Evolutionary conservation across 2,797 vertebrate genomes (phyloP).

Genomic region (Tauraco hartlaubi): DNA sequence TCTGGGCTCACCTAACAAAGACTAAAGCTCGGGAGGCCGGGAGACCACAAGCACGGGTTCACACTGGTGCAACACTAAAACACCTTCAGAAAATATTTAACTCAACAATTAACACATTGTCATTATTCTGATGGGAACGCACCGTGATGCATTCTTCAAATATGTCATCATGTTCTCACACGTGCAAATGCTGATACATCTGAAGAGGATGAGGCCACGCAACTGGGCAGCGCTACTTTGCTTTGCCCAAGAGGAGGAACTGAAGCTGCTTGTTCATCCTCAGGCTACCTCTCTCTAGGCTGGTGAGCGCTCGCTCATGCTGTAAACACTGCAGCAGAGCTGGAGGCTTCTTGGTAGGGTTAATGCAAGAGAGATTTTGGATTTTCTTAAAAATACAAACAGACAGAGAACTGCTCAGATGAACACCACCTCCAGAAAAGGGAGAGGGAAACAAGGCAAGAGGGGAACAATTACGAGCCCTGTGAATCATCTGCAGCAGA

Average conservation of each 20-base stretch:
- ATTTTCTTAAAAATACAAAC: not conserved
- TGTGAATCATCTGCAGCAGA: not conserved
- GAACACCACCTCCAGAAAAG: not conserved
- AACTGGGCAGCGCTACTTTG: fast-evolving
- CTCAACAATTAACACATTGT: not conserved
- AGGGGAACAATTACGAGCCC: not conserved
- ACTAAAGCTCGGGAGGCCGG: not conserved
- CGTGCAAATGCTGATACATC: not conserved
- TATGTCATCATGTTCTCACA: not conserved
- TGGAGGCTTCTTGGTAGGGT: not conserved
- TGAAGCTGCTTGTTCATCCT: not conserved
- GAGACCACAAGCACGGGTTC: not conserved
- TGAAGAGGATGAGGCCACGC: fast-evolving
- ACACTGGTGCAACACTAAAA: fast-evolving
- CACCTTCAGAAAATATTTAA: not conserved
- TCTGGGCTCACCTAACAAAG: not conserved
- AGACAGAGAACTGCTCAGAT: not conserved
- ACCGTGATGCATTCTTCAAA: not conserved
- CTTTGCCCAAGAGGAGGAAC: not conserved
- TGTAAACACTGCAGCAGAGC: not conserved
- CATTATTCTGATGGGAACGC: not conserved
- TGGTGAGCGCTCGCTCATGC: not conserved
- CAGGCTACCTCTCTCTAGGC: not conserved
- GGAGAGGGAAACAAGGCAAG: not conserved
- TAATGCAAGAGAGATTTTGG: not conserved